Base-by-base conservation (phyloP, 2,797 vertebrate species). In the Pseudochaenichthys georgianus region DNA sequence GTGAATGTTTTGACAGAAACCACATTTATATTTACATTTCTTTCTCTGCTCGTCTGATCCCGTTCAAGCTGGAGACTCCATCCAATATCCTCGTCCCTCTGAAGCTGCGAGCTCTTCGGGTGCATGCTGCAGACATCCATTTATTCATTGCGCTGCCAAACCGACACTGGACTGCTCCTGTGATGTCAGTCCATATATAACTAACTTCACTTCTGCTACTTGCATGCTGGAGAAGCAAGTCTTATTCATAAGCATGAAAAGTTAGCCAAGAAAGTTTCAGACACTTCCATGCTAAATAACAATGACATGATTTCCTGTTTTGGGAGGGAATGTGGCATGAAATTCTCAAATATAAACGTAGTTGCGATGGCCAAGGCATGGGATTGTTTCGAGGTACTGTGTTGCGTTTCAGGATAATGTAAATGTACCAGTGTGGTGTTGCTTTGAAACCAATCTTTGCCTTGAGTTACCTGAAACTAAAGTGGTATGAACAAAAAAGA, bases 121-220 rank as follows among this genome's bases (percentile, higher is more conserved):
- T 68, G 17, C 17, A 43, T 28, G 28, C 59, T 60, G 70, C 57
- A 80, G 53, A 57, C 38, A 53, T 63, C 52, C 43, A n/a, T 80
- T 66, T 66, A 70, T 79, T 75, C 77, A 69, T 78, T 51, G 38
- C 31, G 54, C 50, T 77, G 64, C 77, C 83, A 83, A 77, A 66
- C 64, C 41, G 72, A 55, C 72, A 48, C 54, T 23, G 52, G 62
- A 47, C 65, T 38, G 72, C 73, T 64, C 50, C 48, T 75, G n/a
- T 83, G 68, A 83, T 83, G 75, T 72, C 62, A n/a, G 17, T 73
- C 69, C 77, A 78, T 66, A 68, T 73, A 23, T n/a, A 50, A 72
- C 48, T 34, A 70, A 67, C 65, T 62, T 57, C 48, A 61, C 23
- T 42, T 75, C 62, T 64, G 41, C 45, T 45, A 41, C 17, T 45